Conservation (phyloP, 2,888 invertebrate genomes). For the Leptinotarsa rubiginosa region DNA sequence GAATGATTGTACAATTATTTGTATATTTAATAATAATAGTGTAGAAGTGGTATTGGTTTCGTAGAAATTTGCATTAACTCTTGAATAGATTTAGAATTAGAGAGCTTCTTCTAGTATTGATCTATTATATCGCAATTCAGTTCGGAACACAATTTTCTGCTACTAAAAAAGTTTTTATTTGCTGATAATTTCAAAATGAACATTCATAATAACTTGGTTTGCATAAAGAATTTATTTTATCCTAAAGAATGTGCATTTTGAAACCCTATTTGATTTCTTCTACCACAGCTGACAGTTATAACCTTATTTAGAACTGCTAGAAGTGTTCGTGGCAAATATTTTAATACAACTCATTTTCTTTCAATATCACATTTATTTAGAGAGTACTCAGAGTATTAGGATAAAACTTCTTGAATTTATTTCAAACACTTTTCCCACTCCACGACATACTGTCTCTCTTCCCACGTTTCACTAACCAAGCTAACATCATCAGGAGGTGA, state of each 20-base stretch:
- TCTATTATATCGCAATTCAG: neutral
- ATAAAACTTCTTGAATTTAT: neutral
- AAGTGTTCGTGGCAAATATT: neutral
- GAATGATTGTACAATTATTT: slow-evolving; percentile 17
- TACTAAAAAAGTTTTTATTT: neutral
- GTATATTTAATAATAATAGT: slow-evolving; percentile 5
- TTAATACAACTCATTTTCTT: neutral
- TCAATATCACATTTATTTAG: neutral
- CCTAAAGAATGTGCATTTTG: slow-evolving; percentile 3
- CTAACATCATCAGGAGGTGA: no score
- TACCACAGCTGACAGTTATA: slow-evolving; percentile 5
- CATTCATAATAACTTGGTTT: neutral
- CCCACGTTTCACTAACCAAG: no score
- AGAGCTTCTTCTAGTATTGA: slow-evolving; percentile 5
- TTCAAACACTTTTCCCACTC: no score
- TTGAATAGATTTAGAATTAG: slow-evolving; percentile 13
- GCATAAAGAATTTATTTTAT: neutral
- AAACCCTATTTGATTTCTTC: slow-evolving; percentile 5
- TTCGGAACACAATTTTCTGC: slow-evolving; percentile 3
- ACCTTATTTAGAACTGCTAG: slow-evolving; percentile 7
- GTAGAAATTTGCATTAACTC: slow-evolving; percentile 14
- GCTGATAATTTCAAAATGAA: neutral
- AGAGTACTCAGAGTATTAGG: neutral
- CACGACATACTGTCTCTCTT: no score
- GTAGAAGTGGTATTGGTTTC: slow-evolving; percentile 11